Evolutionary conservation across 2,113 vertebrate species (phyloP).

Genomic region (Grammomys dolichurus): DNA sequence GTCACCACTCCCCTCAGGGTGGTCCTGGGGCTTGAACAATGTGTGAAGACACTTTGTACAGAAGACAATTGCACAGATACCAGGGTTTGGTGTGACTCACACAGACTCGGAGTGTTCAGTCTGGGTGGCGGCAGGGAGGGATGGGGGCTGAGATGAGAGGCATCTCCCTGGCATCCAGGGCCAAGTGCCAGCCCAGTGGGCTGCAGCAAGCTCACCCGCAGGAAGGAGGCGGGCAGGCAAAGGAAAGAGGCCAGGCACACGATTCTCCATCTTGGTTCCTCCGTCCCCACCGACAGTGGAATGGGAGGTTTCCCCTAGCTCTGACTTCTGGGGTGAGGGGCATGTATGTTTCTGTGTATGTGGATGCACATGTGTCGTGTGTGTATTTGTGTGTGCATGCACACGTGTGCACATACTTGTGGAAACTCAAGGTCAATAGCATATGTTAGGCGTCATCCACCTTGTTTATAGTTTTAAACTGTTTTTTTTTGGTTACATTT

Average conservation of each 20-base stretch:
- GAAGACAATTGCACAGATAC: slow-evolving; percentile 59
- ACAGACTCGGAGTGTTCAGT: slow-evolving; percentile 8
- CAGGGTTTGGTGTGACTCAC: slow-evolving; percentile 67
- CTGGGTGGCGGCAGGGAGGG: slow-evolving; percentile 3
- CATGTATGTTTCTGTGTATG: neutral
- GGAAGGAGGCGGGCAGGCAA: neutral
- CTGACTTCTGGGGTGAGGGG: neutral
- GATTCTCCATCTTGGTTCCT: neutral
- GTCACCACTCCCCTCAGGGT: neutral
- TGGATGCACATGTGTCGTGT: neutral
- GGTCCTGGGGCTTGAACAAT: neutral
- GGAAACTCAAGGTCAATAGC: neutral
- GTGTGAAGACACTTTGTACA: slow-evolving; percentile 37
- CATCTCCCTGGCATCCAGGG: neutral
- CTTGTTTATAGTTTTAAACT: neutral
- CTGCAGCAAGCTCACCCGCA: neutral
- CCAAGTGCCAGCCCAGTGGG: slow-evolving; percentile 15
- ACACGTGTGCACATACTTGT: neutral
- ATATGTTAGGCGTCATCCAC: too few species aligned
- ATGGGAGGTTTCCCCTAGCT: neutral
- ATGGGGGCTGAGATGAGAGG: neutral
- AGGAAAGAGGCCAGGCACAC: neutral
- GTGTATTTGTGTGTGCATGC: neutral
- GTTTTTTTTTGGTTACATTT: neutral
- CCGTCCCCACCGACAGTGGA: neutral